Evolutionary conservation across 2,888 invertebrate genomes (phyloP).

Genomic region (Unio delphinus): DNA sequence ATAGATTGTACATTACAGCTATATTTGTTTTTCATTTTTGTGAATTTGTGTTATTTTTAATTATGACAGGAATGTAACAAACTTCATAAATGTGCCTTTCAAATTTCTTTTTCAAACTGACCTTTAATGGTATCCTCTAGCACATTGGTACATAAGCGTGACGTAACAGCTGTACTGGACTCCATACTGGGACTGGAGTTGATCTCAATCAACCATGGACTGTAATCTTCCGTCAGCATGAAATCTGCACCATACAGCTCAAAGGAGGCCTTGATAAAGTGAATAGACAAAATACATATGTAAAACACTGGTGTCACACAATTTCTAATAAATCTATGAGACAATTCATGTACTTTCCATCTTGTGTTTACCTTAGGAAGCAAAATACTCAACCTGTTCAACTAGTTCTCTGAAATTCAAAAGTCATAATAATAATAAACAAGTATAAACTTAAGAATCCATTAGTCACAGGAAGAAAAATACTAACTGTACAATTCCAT

Average conservation of each 20-base stretch:
- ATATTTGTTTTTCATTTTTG: too few species aligned
- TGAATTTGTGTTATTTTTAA: too few species aligned
- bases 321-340: too few species aligned
- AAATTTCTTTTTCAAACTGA: slow-evolving; percentile 51
- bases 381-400: too few species aligned
- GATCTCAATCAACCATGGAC: slow-evolving; percentile 93
- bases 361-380: too few species aligned
- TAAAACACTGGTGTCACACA: neutral
- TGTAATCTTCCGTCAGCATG: slow-evolving; percentile 83
- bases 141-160: slow-evolving; percentile 85
- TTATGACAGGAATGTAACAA: neutral
- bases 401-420: too few species aligned
- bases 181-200: slow-evolving; percentile 89
- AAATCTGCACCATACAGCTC: slow-evolving; percentile 95
- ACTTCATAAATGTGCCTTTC: neutral
- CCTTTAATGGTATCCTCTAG: slow-evolving; percentile 91
- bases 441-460: too few species aligned
- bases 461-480: too few species aligned
- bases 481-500: too few species aligned
- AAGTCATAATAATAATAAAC: too few species aligned
- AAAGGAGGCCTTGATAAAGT: slow-evolving; percentile 80
- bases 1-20: too few species aligned
- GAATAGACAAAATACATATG: neutral
- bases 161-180: slow-evolving; percentile 88
- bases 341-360: too few species aligned